These are phyloP conservation scores for Drosophila subsilvestris DNA, from an alignment of 2,888 invertebrate species.

Conservation along the genomic window DNA sequence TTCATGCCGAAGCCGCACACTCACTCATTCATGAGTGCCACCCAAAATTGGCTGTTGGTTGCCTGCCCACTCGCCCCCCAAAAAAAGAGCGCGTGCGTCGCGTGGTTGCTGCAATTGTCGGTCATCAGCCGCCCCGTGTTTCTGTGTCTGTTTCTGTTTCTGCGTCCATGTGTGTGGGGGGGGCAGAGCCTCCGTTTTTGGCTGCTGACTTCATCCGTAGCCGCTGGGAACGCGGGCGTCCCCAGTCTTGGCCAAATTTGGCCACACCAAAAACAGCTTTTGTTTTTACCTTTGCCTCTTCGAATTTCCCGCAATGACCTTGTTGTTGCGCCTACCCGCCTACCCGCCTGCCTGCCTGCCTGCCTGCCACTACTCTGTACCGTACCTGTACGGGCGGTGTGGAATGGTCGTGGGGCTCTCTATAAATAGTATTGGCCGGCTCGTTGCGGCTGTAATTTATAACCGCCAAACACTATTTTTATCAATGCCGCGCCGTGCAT, in stretches of 20 bases:
- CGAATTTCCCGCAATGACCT: slow-evolving; percentile 75
- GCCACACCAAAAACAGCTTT: slow-evolving; percentile 40
- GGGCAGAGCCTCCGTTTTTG: slow-evolving; percentile 47
- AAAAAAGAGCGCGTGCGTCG: slow-evolving; percentile 74
- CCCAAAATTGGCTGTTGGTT: slow-evolving; percentile 66
- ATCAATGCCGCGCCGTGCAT: slow-evolving; percentile 43
- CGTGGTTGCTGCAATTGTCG: slow-evolving; percentile 80
- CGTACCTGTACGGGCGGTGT: background rate
- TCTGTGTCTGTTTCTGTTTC: slow-evolving; percentile 27
- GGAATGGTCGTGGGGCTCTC: slow-evolving; percentile 23
- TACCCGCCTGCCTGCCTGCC: no score
- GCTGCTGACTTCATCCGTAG: slow-evolving; percentile 61
- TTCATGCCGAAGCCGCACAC: slow-evolving; percentile 4
- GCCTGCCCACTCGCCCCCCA: slow-evolving; percentile 63
- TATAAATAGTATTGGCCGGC: slow-evolving; percentile 67
- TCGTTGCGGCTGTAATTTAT: slow-evolving; percentile 75
- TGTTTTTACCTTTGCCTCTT: slow-evolving; percentile 58
- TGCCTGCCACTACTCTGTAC: slow-evolving; percentile 4
- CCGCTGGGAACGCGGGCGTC: slow-evolving; percentile 53
- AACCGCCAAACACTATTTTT: slow-evolving; percentile 78
- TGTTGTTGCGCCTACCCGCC: slow-evolving; percentile 59
- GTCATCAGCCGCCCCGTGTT: slow-evolving; percentile 58
- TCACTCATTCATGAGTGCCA: slow-evolving; percentile 56
- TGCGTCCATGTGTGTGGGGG: background rate
- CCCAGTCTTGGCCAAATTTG: slow-evolving; percentile 56